Conservation (phyloP, 2,888 invertebrate species). For the Andrena flavipes region DNA sequence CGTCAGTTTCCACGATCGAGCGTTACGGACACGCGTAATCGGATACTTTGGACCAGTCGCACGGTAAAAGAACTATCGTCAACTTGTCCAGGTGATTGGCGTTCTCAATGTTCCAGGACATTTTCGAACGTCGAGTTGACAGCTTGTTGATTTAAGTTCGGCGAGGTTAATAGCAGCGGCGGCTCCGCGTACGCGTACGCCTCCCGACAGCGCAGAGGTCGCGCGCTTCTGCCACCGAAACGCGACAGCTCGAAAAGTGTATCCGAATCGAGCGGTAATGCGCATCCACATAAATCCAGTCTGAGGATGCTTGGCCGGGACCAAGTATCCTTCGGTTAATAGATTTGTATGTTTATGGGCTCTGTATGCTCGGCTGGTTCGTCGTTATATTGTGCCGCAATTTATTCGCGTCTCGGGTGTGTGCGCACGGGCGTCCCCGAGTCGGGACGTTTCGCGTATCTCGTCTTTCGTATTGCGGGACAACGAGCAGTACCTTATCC, state of each 20-base stretch:
- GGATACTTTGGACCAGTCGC: slow-evolving; percentile 15
- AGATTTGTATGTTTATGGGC: slow-evolving; percentile 52
- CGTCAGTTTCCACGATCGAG: background rate
- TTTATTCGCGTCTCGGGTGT: slow-evolving; percentile 16
- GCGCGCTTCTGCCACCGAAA: slow-evolving; percentile 4
- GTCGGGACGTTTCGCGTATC: slow-evolving; percentile 39
- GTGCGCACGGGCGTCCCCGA: slow-evolving; percentile 29
- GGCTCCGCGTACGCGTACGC: background rate
- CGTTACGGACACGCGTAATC: slow-evolving; percentile 12
- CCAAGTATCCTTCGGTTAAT: slow-evolving; percentile 35
- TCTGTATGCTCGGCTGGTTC: background rate
- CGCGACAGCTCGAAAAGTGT: background rate
- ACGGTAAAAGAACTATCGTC: background rate
- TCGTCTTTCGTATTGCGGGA: slow-evolving; percentile 36
- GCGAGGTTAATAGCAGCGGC: background rate
- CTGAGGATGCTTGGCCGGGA: slow-evolving; percentile 14
- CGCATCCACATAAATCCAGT: slow-evolving; percentile 24
- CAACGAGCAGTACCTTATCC: slow-evolving; percentile 26
- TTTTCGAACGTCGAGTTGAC: slow-evolving; percentile 13
- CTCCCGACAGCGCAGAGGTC: background rate
- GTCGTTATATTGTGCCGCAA: slow-evolving; percentile 27
- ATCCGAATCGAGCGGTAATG: slow-evolving; percentile 1
- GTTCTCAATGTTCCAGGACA: background rate
- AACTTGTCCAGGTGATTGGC: slow-evolving; percentile 20
- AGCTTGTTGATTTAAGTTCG: background rate